A percentile compares a stretch with the other conserved stretches of the same genome.
Evolutionary conservation across 2,797 vertebrate species (phyloP).

Genomic region (Parauchenoglanis punctatus): DNA sequence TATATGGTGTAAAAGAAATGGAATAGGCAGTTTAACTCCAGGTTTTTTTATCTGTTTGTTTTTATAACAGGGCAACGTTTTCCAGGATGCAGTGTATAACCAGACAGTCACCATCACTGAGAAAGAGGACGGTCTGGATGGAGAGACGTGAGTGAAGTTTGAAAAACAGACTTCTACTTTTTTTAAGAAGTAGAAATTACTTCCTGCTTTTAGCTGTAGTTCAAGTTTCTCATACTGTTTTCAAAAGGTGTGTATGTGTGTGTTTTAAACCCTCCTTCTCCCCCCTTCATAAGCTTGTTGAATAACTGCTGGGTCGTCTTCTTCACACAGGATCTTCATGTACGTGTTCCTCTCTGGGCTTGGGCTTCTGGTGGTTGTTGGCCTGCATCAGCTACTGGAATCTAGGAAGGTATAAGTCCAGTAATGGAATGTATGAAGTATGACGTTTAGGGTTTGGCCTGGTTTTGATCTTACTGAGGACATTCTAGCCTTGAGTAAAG

Average conservation of each 20-base stretch:
- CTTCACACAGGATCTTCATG: slow-evolving; percentile 87
- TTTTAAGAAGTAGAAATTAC: not conserved
- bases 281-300: not conserved
- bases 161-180: not conserved
- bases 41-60: not conserved
- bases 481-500: not conserved
- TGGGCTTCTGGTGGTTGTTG: slow-evolving; percentile 87
- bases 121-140: slow-evolving; percentile 91
- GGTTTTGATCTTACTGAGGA: not conserved
- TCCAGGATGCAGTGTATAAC: slow-evolving; percentile 98
- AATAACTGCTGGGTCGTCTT: not conserved
- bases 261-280: not conserved
- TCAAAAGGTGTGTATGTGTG: not conserved
- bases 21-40: not conserved
- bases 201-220: not conserved
- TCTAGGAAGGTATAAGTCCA: slow-evolving; percentile 87
- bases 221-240: not conserved
- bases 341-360: slow-evolving; percentile 97
- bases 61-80: slow-evolving; percentile 83
- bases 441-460: not conserved
- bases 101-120: slow-evolving; percentile 96
- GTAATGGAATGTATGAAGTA: not conserved
- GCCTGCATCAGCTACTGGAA: slow-evolving; percentile 93
- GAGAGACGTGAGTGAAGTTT: slow-evolving; percentile 87
- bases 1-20: not conserved